Percentiles rank a stretch among this genome's conserved stretches.
phyloP scores from a whole-genome alignment of 2,797 vertebrate species.

The Anolis apletophallus region DNA sequence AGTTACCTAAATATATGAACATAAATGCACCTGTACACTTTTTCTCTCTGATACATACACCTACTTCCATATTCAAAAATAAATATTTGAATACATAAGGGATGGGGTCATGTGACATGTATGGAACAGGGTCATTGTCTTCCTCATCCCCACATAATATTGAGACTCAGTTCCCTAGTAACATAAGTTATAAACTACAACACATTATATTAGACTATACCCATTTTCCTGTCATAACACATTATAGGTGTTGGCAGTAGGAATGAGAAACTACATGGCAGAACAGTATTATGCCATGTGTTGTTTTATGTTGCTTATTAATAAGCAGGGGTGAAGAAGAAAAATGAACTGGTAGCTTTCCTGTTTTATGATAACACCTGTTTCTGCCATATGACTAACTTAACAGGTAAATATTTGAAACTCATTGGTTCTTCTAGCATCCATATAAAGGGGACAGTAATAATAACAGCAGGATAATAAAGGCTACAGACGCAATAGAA shows the following conservation, averaged over 20 bases:
- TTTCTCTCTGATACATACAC: too few species aligned
- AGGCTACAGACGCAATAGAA: too few species aligned
- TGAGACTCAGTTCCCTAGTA: too few species aligned
- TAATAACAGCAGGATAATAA: too few species aligned
- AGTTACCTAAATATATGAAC: too few species aligned
- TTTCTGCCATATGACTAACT: background rate
- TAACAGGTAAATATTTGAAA: background rate
- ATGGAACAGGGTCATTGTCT: background rate
- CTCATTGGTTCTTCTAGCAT: too few species aligned
- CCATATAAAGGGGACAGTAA: too few species aligned
- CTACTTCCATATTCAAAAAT: too few species aligned
- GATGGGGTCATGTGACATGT: too few species aligned
- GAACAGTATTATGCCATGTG: background rate
- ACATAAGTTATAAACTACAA: background rate
- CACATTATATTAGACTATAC: background rate
- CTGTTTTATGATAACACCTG: background rate
- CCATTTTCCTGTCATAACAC: background rate
- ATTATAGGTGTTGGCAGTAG: too few species aligned
- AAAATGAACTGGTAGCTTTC: background rate
- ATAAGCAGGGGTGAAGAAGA: background rate
- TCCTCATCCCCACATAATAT: background rate
- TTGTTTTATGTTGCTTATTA: background rate
- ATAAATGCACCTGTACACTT: too few species aligned
- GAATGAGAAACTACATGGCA: background rate
- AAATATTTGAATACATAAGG: too few species aligned